A percentile compares a stretch with the other conserved stretches of the same genome.
Conservation (phyloP, 2,797 vertebrate genomes). For the Melanotaenia boesemani region DNA sequence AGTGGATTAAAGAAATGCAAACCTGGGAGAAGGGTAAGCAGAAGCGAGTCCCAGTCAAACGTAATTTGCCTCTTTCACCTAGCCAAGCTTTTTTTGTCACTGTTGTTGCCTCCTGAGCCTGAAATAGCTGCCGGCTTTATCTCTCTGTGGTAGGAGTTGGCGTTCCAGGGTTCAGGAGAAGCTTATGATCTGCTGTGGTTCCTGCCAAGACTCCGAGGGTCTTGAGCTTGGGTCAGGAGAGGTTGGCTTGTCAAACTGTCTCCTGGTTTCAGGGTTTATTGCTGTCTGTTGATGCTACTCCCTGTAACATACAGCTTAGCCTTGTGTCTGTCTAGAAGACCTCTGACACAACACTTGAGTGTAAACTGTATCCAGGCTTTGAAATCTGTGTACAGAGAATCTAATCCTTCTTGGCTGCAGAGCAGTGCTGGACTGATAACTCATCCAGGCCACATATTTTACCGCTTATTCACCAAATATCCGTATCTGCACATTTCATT, state of each 20-base stretch:
- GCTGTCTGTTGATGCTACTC: conserved; percentile 25
- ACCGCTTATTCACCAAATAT: not conserved
- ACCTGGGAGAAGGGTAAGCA: conserved; percentile 33
- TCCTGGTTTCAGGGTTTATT: conserved; percentile 42
- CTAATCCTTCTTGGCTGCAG: not conserved
- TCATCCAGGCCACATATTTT: not conserved
- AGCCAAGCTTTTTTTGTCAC: conserved; percentile 41
- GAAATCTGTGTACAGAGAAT: conserved; percentile 17
- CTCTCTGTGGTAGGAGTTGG: conserved; percentile 54
- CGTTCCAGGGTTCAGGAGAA: conserved; percentile 65
- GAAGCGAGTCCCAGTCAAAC: conserved; percentile 37
- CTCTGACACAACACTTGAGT: conserved; percentile 22
- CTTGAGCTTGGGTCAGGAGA: conserved; percentile 52
- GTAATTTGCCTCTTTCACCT: conserved; percentile 35
- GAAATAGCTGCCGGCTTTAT: conserved; percentile 68
- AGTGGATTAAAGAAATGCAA: conserved; percentile 20
- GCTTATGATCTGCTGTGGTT: conserved; percentile 55
- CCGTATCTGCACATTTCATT: not conserved
- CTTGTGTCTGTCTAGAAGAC: conserved; percentile 32
- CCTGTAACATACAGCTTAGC: conserved; percentile 35
- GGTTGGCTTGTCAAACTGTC: conserved; percentile 44
- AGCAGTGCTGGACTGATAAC: not conserved
- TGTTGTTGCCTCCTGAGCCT: conserved; percentile 46
- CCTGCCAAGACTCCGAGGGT: conserved; percentile 41
- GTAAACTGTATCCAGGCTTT: conserved; percentile 9